Base-by-base conservation (phyloP, 2,113 vertebrate genomes). In the Mirza zaza region DNA sequence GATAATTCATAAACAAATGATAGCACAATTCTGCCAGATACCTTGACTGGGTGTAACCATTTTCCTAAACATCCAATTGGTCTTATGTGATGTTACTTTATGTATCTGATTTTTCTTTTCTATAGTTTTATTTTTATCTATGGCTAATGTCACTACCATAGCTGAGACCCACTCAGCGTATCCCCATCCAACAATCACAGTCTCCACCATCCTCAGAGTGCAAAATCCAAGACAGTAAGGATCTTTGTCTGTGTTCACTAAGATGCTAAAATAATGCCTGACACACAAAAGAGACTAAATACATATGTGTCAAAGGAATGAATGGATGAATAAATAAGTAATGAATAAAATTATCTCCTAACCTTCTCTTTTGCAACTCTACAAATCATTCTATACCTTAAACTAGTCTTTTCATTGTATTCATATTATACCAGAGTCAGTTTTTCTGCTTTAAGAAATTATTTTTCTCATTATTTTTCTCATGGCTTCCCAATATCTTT, bases 1-100 rank as follows among this genome's bases (percentile, higher is more conserved):
- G 29, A 25, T 85, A 93, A 93, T 83, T 68, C 23, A 63, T 61
- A n/a, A 18, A 79, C 18, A 82, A 87, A 50, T 18, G n/a, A 48
- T 21, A 75, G 18, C 2, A 27, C 29, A 21, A n/a, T 2, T 68
- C 15, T 63, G 29, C 17, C 29, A 48, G 15, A 76, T 3, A 81
- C 3, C 3, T 4, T 71, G 57, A 79, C 3, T 50, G 34, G 17
- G 4, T 39, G 32, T n/a, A 52, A 42, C 2, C 10, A 25, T 82
- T 92, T 95, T 77, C 29, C 32, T 73, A 63, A 85, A 63, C 6
- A 90, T 42, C 9, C 10, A 48, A 3, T 59, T 61, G 82, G 32
- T 63, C 4, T 34, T 65, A 65, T 12, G 11, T 6, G 36, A 36
- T 48, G 3, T 25, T 91, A 9, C 1, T 70, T 70, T 45, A 27